These are phyloP conservation scores for Glareola pratincola DNA, from an alignment of 2,113 vertebrate species.

Conservation along the genomic window DNA sequence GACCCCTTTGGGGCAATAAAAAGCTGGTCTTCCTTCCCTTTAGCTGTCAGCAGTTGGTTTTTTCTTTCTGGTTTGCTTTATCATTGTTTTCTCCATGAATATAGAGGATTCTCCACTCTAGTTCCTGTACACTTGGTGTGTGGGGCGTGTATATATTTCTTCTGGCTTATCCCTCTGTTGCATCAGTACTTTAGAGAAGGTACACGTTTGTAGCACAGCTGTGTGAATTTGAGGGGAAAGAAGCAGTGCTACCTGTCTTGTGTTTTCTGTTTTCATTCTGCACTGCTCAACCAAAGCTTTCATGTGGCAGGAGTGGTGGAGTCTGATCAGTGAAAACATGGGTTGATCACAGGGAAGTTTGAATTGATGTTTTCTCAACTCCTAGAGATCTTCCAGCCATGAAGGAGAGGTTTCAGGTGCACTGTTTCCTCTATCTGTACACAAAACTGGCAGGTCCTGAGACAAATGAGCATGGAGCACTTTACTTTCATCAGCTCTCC, in stretches of 20 bases:
- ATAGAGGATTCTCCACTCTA: background rate
- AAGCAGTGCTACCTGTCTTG: rapidly evolving
- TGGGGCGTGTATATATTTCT: rapidly evolving
- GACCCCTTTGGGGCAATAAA: background rate
- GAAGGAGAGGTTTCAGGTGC: background rate
- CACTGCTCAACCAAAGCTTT: background rate
- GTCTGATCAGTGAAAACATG: background rate
- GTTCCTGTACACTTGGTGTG: background rate
- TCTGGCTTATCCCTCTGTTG: background rate
- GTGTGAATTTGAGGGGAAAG: background rate
- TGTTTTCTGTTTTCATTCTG: background rate
- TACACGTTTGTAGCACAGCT: background rate
- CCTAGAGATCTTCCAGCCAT: background rate
- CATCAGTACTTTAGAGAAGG: background rate
- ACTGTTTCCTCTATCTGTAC: background rate
- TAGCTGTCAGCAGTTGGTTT: background rate
- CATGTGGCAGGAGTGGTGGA: background rate
- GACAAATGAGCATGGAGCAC: background rate
- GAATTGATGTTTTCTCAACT: background rate
- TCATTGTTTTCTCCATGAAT: background rate
- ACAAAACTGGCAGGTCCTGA: background rate
- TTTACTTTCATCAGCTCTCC: background rate
- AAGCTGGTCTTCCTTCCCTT: background rate
- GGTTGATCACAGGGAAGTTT: background rate
- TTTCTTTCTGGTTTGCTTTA: background rate